Percentiles rank a stretch among this genome's conserved stretches.
Evolutionary conservation across 2,888 invertebrate genomes (phyloP).

Genomic region (Sminthurides aquaticus): DNA sequence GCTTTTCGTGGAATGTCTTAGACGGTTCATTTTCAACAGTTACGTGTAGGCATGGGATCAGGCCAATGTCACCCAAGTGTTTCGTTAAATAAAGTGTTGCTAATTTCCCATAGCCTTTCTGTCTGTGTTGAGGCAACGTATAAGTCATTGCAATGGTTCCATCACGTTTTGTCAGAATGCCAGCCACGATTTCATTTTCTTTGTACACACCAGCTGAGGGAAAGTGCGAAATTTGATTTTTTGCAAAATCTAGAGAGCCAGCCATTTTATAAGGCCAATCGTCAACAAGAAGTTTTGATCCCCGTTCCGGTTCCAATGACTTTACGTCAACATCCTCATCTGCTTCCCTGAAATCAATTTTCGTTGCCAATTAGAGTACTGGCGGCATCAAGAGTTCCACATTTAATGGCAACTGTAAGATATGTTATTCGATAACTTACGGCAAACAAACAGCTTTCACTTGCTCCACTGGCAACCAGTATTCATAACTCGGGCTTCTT

Average conservation of each 20-base stretch:
- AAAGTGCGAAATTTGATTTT: background rate
- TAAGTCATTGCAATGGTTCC: slow-evolving; percentile 4
- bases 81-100: background rate
- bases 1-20: background rate
- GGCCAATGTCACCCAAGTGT: background rate
- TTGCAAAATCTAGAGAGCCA: background rate
- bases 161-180: background rate
- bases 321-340: background rate
- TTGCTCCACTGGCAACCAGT: background rate
- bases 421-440: no score
- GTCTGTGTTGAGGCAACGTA: background rate
- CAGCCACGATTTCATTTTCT: background rate
- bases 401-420: no score
- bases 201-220: slow-evolving; percentile 5
- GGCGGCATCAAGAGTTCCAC: no score
- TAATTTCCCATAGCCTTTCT: background rate
- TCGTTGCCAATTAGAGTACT: no score
- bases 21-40: background rate
- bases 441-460: no score
- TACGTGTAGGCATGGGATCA: background rate
- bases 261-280: background rate
- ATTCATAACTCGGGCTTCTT: background rate
- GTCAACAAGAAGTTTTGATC: background rate
- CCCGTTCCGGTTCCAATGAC: background rate
- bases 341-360: no score